phyloP scores from a whole-genome alignment of 2,888 invertebrate species.

The Drosophila phalerata region DNA sequence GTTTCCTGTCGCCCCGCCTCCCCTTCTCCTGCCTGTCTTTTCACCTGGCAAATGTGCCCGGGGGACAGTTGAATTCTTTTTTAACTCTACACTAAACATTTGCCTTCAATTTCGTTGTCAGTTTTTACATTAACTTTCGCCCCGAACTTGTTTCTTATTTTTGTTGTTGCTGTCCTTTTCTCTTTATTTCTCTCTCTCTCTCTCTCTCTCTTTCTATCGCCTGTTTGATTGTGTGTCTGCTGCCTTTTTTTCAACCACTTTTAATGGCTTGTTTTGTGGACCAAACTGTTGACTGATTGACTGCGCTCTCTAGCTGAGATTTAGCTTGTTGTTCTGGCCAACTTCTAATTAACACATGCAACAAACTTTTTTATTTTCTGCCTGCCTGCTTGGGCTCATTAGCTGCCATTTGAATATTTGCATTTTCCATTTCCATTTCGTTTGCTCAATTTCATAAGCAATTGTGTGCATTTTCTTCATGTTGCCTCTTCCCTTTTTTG shows the following conservation, averaged over 20 bases:
- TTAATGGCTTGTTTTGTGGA: slow-evolving; percentile 77
- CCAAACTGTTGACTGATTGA: slow-evolving; percentile 67
- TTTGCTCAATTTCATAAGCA: slow-evolving; percentile 80
- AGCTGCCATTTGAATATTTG: slow-evolving; percentile 61
- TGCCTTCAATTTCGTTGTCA: slow-evolving; percentile 71
- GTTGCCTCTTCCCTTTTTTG: slow-evolving; percentile 7
- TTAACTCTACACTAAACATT: slow-evolving; percentile 70
- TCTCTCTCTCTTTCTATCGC: neutral
- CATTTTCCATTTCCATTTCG: slow-evolving; percentile 61
- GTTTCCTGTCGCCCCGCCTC: slow-evolving; percentile 16
- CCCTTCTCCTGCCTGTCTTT: too few relatives aligned
- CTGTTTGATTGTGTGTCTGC: neutral
- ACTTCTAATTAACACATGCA: slow-evolving; percentile 51
- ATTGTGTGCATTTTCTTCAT: slow-evolving; percentile 68
- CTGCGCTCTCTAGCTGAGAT: slow-evolving; percentile 42
- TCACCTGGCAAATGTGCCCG: slow-evolving; percentile 66
- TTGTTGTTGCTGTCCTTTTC: slow-evolving; percentile 26
- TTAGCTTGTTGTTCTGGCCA: slow-evolving; percentile 18
- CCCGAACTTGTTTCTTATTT: slow-evolving; percentile 21
- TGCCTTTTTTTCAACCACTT: slow-evolving; percentile 48
- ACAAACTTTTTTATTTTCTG: slow-evolving; percentile 8
- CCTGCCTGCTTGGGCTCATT: slow-evolving; percentile 51
- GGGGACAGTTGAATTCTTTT: slow-evolving; percentile 56
- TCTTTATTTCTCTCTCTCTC: neutral
- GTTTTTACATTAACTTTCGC: slow-evolving; percentile 48